These are phyloP conservation scores for Bryconaethiops microstoma DNA, from an alignment of 2,797 vertebrate species.

Conservation along the genomic window DNA sequence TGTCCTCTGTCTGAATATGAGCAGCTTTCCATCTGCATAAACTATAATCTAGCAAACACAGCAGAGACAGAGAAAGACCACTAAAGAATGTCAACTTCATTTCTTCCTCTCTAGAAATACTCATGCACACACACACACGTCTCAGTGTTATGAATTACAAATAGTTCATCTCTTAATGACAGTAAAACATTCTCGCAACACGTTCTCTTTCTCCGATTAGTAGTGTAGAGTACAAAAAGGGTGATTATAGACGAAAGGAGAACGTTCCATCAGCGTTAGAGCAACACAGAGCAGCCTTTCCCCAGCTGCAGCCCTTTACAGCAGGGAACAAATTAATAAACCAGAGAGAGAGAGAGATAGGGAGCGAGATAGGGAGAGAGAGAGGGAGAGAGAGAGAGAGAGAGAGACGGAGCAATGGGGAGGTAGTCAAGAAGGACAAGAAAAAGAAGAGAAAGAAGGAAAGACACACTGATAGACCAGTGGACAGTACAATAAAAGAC, in stretches of 20 bases:
- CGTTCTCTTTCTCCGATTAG: constrained; percentile 56
- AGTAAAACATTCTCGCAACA: constrained; percentile 71
- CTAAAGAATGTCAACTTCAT: background rate
- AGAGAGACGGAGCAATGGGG: constrained; percentile 11
- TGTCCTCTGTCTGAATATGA: constrained; percentile 42
- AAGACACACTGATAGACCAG: background rate
- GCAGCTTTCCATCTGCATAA: constrained; percentile 22
- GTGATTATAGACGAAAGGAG: constrained; percentile 61
- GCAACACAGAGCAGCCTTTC: constrained; percentile 50
- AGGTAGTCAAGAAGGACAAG: constrained; percentile 49
- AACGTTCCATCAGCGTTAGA: constrained; percentile 56
- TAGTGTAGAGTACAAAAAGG: constrained; percentile 56
- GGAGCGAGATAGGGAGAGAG: constrained; percentile 33
- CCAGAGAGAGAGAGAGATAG: constrained; percentile 53
- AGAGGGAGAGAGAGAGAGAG: constrained; percentile 53
- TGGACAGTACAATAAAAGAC: background rate
- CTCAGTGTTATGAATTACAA: constrained; percentile 65
- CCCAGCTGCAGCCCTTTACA: constrained; percentile 64
- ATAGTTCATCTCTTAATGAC: constrained; percentile 73
- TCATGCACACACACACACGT: constrained; percentile 20
- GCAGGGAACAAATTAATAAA: constrained; percentile 75
- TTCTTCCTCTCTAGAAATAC: constrained; percentile 30
- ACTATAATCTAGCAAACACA: constrained; percentile 15
- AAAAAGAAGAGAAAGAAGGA: constrained; percentile 39
- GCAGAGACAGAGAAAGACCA: constrained; percentile 13